Conservation (phyloP, 2,113 vertebrate species). For the Acrocephalus arundinaceus region DNA sequence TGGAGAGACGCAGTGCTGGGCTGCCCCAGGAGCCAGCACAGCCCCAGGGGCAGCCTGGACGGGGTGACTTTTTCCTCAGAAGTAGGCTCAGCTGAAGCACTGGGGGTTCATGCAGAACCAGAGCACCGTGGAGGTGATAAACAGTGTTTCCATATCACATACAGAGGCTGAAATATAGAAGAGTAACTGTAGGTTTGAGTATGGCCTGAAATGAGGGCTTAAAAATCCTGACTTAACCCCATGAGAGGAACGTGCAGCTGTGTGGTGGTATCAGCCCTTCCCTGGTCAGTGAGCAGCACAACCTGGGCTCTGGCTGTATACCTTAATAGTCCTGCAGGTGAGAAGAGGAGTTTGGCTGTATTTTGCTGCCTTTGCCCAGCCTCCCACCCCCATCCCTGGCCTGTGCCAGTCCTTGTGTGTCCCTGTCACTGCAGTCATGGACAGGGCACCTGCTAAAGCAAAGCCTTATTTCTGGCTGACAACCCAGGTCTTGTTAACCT, state of each 20-base stretch:
- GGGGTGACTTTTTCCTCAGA: neutral
- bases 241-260: neutral
- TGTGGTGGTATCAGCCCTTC: neutral
- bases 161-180: neutral
- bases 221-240: neutral
- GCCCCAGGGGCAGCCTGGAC: neutral
- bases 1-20: accelerated
- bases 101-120: neutral
- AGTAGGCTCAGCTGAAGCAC: neutral
- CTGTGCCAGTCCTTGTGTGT: neutral
- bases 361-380: neutral
- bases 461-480: neutral
- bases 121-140: neutral
- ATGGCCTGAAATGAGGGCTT: neutral
- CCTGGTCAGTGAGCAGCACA: neutral
- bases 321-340: neutral
- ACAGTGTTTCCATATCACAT: neutral
- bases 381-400: accelerated
- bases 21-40: neutral
- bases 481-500: neutral
- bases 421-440: neutral
- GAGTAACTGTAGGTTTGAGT: neutral
- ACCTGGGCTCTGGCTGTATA: neutral
- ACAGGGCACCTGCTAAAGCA: neutral
- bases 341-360: neutral